phyloP scores from a whole-genome alignment of 2,888 invertebrate genomes.

The Melolontha melolontha region DNA sequence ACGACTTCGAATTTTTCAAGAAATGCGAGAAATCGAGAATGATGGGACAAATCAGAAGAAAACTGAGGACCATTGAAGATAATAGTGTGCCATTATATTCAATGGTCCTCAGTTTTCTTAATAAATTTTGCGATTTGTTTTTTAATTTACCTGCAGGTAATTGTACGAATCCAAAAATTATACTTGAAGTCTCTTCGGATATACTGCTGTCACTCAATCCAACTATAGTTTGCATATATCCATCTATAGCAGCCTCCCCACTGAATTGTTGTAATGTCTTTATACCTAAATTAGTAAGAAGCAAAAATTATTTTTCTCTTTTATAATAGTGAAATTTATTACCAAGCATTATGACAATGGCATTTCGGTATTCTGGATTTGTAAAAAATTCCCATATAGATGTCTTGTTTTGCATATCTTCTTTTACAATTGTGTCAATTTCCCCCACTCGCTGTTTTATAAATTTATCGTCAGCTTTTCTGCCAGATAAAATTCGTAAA shows the following conservation, averaged over 20 bases:
- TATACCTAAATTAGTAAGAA: constrained; percentile 63
- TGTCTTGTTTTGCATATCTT: constrained; percentile 59
- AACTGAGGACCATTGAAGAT: too few relatives aligned
- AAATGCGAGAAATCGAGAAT: too few relatives aligned
- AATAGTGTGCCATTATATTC: too few relatives aligned
- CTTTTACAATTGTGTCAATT: constrained; percentile 59
- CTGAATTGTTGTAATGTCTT: constrained; percentile 73
- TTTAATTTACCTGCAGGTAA: constrained; percentile 66
- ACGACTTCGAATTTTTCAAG: too few relatives aligned
- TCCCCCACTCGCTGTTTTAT: constrained; percentile 63
- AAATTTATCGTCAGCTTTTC: constrained; percentile 54
- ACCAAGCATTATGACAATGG: constrained; percentile 45
- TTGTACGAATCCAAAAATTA: constrained; percentile 71
- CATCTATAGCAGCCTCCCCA: constrained; percentile 70
- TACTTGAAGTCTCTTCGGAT: constrained; percentile 69
- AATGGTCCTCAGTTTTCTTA: too few relatives aligned
- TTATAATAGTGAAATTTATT: neutral
- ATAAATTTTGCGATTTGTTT: too few relatives aligned
- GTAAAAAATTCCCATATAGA: constrained; percentile 56
- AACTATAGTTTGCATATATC: constrained; percentile 72
- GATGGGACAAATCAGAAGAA: too few relatives aligned
- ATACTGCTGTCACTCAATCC: constrained; percentile 67
- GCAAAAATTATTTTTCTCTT: neutral
- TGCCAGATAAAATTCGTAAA: constrained; percentile 56
- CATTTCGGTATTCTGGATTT: constrained; percentile 44